These are phyloP conservation scores for Stenurella melanura DNA, from an alignment of 2,888 invertebrate genomes.

Conservation along the genomic window DNA sequence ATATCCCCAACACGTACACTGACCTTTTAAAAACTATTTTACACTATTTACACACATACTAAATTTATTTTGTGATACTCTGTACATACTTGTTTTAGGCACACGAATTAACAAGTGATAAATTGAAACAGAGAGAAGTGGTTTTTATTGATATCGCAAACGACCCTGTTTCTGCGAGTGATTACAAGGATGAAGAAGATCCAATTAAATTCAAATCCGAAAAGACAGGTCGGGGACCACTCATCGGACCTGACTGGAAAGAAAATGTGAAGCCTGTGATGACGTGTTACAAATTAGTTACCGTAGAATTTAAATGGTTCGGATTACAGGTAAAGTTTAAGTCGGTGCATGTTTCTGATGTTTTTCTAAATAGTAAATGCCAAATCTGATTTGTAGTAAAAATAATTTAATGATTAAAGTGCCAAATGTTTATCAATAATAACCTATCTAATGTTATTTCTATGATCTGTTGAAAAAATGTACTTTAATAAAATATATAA, in stretches of 20 bases:
- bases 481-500: too few relatives aligned
- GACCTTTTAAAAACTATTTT: too few relatives aligned
- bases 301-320: slow-evolving; percentile 99
- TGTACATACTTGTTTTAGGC: slow-evolving; percentile 77
- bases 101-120: slow-evolving; percentile 92
- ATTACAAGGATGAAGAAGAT: slow-evolving; percentile 93
- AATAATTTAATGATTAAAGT: too few relatives aligned
- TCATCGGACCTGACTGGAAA: slow-evolving; percentile 87
- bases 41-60: too few relatives aligned
- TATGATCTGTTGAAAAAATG: too few relatives aligned
- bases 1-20: too few relatives aligned
- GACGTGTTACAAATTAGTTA: slow-evolving; percentile 99
- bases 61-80: too few relatives aligned
- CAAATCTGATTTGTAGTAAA: too few relatives aligned
- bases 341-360: neutral
- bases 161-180: slow-evolving; percentile 85
- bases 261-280: slow-evolving; percentile 89
- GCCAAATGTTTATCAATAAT: too few relatives aligned
- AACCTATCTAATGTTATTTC: too few relatives aligned
- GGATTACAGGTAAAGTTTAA: slow-evolving; percentile 82
- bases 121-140: slow-evolving; percentile 91
- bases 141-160: slow-evolving; percentile 97
- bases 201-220: slow-evolving; percentile 90
- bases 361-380: neutral
- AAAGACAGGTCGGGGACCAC: slow-evolving; percentile 96